phyloP scores from a whole-genome alignment of 2,797 vertebrate genomes.

The Catamblyrhynchus diadema region DNA sequence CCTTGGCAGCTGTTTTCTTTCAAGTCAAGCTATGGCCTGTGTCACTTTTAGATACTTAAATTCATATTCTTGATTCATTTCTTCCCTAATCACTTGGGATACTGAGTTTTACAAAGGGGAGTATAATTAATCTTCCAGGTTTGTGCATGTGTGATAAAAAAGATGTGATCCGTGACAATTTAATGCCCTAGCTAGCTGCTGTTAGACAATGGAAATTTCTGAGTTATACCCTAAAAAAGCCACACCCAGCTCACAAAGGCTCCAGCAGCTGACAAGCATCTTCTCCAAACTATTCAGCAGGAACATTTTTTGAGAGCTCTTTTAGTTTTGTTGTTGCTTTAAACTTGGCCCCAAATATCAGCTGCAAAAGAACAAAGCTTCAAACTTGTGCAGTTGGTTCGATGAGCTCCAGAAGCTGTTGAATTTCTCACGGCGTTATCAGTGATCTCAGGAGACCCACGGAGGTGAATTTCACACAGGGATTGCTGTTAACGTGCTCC shows the following conservation, averaged over 20 bases:
- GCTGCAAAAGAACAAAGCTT: not conserved
- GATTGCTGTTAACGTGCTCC: not conserved
- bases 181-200: slow-evolving; percentile 20
- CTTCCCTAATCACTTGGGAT: slow-evolving; percentile 52
- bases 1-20: slow-evolving; percentile 44
- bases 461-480: not conserved
- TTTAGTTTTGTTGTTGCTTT: not conserved
- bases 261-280: slow-evolving; percentile 45
- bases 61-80: slow-evolving; percentile 55
- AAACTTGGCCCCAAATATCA: slow-evolving; percentile 1
- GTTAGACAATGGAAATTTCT: slow-evolving; percentile 51
- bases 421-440: slow-evolving; percentile 42
- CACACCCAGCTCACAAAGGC: slow-evolving; percentile 28
- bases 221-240: slow-evolving; percentile 15
- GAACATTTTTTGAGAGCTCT: not conserved
- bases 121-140: slow-evolving; percentile 52
- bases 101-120: slow-evolving; percentile 1
- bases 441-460: not conserved
- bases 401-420: slow-evolving; percentile 14
- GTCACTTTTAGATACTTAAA: slow-evolving; percentile 38
- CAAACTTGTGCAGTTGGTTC: not conserved
- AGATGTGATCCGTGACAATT: slow-evolving; percentile 38
- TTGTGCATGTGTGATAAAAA: slow-evolving; percentile 26
- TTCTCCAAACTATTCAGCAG: slow-evolving; percentile 7
- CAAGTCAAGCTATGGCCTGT: not conserved